Base-by-base conservation (phyloP, 1,140 invertebrate species). In the Hirudo medicinalis region DNA sequence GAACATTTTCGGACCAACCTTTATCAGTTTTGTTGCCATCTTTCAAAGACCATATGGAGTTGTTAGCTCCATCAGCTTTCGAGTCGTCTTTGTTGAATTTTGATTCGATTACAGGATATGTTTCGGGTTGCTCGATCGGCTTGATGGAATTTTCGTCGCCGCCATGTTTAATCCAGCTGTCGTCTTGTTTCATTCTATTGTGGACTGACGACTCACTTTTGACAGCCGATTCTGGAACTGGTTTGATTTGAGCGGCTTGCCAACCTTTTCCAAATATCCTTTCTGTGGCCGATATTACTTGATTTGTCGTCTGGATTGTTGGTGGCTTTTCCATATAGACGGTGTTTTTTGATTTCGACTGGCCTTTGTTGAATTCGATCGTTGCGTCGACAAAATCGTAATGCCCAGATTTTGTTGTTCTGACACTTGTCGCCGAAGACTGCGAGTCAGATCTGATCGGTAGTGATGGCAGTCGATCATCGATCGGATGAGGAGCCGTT, bases 381-480 rank as follows among this genome's bases (percentile, higher is more conserved):
- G 57, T 63, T 63, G 57, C 22, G 29, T 63, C 57, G 57, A 63
- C 13, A 63, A 63, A 63, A 22, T 63, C 57, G 57, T 63, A 63
- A 32, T 63, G 57, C 0, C 57, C 57, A n/a, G 57, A 63, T 22
- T 25, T 63, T 63, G 57, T 32, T 15, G 57, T 63, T 22, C 22
- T 32, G 22, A 22, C 19, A 22, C 57, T 63, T n/a, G 22, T 32
- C 9, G 15, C 29, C 8, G 57, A 63, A 20, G 57, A 63, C 22
- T 25, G 22, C 3, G 22, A 22, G 13, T 22, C 22, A 15, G 57
- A 63, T 25, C 57, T 63, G 22, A 13, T 63, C 29, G 22, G 22
- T 22, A 15, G 2, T 25, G 57, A 25, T 8, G 57, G 22, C 19
- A 20, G 22, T 11, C 57, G 8, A 63, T 25, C 11, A 25, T 63